Evolutionary conservation across 2,797 vertebrate species (phyloP).

Genomic region (Sebastiscus tertius): DNA sequence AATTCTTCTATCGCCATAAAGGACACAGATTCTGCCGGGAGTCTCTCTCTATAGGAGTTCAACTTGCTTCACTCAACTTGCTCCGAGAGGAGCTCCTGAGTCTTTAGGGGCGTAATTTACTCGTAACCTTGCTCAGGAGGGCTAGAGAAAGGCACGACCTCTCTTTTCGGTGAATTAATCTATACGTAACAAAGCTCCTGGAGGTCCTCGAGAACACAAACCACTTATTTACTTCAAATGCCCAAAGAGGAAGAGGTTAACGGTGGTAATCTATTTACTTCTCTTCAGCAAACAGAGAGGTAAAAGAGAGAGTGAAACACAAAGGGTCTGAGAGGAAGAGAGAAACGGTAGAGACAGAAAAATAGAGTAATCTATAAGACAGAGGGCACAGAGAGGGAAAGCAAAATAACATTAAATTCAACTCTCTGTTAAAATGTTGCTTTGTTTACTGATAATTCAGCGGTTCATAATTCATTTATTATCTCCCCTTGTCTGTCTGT

Average conservation of each 20-base stretch:
- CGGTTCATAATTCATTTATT: too few relatives aligned
- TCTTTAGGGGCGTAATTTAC: neutral
- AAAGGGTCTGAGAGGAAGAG: neutral
- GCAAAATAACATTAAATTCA: too few relatives aligned
- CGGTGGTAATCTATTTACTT: neutral
- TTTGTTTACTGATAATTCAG: too few relatives aligned
- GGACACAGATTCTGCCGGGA: neutral
- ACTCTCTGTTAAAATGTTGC: too few relatives aligned
- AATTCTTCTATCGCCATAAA: neutral
- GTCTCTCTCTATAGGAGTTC: neutral
- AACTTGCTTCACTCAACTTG: neutral
- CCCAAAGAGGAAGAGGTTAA: neutral
- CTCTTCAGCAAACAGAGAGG: neutral
- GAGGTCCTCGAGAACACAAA: neutral
- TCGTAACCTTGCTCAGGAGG: neutral
- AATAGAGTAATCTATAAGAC: neutral
- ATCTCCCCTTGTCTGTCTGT: too few relatives aligned
- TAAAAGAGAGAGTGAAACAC: neutral
- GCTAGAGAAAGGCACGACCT: neutral
- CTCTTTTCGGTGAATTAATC: neutral
- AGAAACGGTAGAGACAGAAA: neutral
- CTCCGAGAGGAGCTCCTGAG: neutral
- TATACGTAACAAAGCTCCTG: neutral
- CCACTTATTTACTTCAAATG: conserved; percentile 3
- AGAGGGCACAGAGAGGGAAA: neutral